Base-by-base conservation (phyloP, 2,888 invertebrate species). In the Macrophya alboannulata region DNA sequence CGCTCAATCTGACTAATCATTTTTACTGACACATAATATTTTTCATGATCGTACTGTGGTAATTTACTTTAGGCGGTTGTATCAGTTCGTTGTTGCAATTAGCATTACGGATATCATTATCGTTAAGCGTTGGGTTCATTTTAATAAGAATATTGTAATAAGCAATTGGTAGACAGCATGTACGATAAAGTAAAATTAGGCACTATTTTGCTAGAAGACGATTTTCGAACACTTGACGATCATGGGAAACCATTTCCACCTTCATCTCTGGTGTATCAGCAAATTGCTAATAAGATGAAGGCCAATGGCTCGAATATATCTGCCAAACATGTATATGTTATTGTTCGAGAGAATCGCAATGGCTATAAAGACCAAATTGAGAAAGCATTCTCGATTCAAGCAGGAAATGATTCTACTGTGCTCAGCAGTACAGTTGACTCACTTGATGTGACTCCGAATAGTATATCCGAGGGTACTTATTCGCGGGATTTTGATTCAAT, bases 311-410 rank as follows among this genome's bases (percentile, higher is more conserved):
- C 68, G 37, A 25, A 31, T 17, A 68, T 37, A 37, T 68, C 68
- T 37, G 37, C 25, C 4, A 37, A 68, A 17, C 37, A 68, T 37
- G 37, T 68, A 37, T 37, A 68, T 37, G 37, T 65, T 31, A 68
- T 68, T 37, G 40, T 68, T 6, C n/a, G 68, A 12, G 68, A 68
- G 37, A 68, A 68, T 37, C 68, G 40, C 31, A 37, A 37, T 37
- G 68, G 68, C 15, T 68, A 68, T 59, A 59, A 21, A 59, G 21
- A 59, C 59, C 59, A 59, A 21, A 59, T 59, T n/a, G 21, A 59
- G n/a, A 59, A 21, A 59, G 59, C 9, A 59, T 59, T 59, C 21
- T 59, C 5, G 6, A 21, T 59, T 21, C 59, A 21, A 21, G 59
- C n/a, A 59, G 59, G 8, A 0, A 9, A 59, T 59, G 21, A 59